Conservation (phyloP, 2,113 vertebrate species). For the Gavia stellata region DNA sequence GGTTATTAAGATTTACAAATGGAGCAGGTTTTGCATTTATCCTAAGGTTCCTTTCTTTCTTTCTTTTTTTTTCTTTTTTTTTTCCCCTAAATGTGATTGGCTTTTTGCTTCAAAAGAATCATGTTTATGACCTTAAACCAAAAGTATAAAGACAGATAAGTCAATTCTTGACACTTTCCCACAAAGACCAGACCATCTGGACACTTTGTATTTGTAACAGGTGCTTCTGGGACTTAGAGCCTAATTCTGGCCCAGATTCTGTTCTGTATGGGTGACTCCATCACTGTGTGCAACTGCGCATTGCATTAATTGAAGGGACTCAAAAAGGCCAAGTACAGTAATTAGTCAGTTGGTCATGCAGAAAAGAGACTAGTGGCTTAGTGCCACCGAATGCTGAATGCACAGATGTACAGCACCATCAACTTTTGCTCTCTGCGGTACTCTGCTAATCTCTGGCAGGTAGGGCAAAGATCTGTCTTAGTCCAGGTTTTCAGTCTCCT, state of each 20-base stretch:
- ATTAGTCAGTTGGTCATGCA: conserved; percentile 81
- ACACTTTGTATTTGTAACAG: conserved; percentile 74
- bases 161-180: conserved; percentile 71
- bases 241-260: conserved; percentile 74
- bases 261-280: conserved; percentile 75
- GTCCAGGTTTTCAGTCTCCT: conserved; percentile 66
- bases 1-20: conserved; percentile 57
- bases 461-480: conserved; percentile 69
- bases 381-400: conserved; percentile 69
- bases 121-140: conserved; percentile 72
- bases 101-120: conserved; percentile 52
- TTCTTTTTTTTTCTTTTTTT: neutral
- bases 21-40: neutral
- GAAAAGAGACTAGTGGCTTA: conserved; percentile 77
- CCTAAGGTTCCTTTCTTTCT: neutral
- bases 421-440: conserved; percentile 64
- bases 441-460: conserved; percentile 68
- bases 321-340: conserved; percentile 77
- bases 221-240: conserved; percentile 77
- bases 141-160: conserved; percentile 70
- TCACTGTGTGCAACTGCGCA: conserved; percentile 74
- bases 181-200: conserved; percentile 77
- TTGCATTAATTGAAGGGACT: conserved; percentile 80
- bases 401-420: conserved; percentile 75
- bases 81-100: neutral